Evolutionary conservation across 2,797 vertebrate species (phyloP), one percentile per base, ranked within the genome.

Genomic region (Forpus xanthops): DNA sequence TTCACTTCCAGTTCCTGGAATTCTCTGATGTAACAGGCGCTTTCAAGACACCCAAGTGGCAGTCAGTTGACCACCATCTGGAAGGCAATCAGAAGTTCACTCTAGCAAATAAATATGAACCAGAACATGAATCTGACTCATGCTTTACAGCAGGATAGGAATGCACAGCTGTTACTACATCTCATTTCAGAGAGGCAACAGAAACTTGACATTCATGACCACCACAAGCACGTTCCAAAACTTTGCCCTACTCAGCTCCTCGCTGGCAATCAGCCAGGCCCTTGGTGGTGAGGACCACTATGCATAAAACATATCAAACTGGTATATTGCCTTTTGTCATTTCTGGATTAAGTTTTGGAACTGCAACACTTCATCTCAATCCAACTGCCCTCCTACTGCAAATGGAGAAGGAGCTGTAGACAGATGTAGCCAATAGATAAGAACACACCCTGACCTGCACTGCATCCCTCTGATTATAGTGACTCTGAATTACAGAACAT

Each of bases 141-240:
- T 75, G 39, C 50, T 89, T 44, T 50, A 53, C 50, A 71, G 78
- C 18, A 0, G 79, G 80, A 93, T 8, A 85, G 84, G 84, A 94
- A 91, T 78, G 55, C 79, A 72, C 97, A 98, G 97, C 96, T 98
- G 97, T 95, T 93, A 75, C 35, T 75, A 83, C 24, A 31, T 88
- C 93, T 97, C 95, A 96, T 91, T 95, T 87, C 82, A 80, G 92
- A 87, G 73, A 97, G 88, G 76, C 90, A 91, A 67, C 64, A 87
- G 93, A 94, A 31, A 79, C 88, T 74, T 88, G 79, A 87, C 96
- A 96, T 97, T 97, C 90, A 67, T 87, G 85, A 93, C 81, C 74
- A 90, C 68, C 58, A 87, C 68, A 84, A 90, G 90, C 21, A 49
- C 79, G 82, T 93, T 94, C 90, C 95, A 74, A 96, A 95, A 91